Evolutionary conservation across 2,888 invertebrate genomes (phyloP), one percentile per base, ranked within the genome.

Genomic region (Mechanitis mazaeus): DNA sequence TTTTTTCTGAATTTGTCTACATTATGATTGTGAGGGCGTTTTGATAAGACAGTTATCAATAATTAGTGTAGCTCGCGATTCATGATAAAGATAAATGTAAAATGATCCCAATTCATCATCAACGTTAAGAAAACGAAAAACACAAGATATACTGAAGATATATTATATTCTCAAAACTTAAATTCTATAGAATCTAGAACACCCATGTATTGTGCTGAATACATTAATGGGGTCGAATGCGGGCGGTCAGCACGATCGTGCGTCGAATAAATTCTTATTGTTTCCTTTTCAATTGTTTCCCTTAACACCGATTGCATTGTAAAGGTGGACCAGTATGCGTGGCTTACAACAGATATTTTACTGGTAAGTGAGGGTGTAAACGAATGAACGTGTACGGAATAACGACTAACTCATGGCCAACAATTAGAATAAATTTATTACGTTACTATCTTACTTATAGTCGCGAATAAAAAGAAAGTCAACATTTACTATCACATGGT

Each of bases 251-350:
- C 68, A 61, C 56, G 67, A 64, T 69, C 76, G 75, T 76, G 76
- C 70, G 63, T 55, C 64, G 75, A 76, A 76, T 78, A 74, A 64
- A 60, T 65, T 66, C 69, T 69, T 71, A 75, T 76, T 78, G 75
- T 76, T 74, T 71, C 69, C 68, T 69, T 68, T 63, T 57, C 65
- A 67, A 71, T 66, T 68, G 65, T 54, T 59, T 61, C 67, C 46
- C 60, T 60, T 60, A 61, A 64, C 45, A 9, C 53, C 63, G 57
- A 59, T 59, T 65, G 63, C 65, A 63, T 63, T 63, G 65, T 63
- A 55, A 63, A 63, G 54, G 59, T 46, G 54, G 33, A 35, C 56
- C 58, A 60, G 60, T 58, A 58, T 59, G 65, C 57, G 59, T 56
- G 64, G 58, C 56, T 61, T 55, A 58, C 61, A 53, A 55, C 61